phyloP scores from a whole-genome alignment of 92 coral and sea anemone genomes.

The Desmophyllum pertusum region DNA sequence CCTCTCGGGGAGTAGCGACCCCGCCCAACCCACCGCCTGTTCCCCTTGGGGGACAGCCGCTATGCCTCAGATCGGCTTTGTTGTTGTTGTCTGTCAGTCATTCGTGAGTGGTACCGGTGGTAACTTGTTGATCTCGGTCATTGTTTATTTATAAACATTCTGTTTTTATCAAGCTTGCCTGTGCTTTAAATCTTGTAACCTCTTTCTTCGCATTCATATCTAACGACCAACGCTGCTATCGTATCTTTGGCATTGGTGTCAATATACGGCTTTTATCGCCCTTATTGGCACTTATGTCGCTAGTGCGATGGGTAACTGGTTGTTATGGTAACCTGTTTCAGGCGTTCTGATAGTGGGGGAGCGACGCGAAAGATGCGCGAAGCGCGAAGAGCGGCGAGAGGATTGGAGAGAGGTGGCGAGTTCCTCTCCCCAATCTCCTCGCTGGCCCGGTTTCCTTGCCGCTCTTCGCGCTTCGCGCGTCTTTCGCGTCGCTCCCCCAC shows the following conservation, averaged over 20 bases:
- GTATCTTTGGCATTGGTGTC: conserved; percentile 6
- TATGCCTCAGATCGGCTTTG: conserved; percentile 13
- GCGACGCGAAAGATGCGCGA: too few species aligned
- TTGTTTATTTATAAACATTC: neutral
- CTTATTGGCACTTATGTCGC: neutral
- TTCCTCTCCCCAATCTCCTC: too few species aligned
- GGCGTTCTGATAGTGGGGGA: too few species aligned
- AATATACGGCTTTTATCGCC: neutral
- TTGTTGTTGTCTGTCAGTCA: conserved; percentile 23
- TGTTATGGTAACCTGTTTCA: too few species aligned
- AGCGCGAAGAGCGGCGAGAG: too few species aligned
- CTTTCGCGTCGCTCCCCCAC: too few species aligned
- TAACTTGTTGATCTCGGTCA: neutral
- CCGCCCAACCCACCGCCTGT: conserved; percentile 49
- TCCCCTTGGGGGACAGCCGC: conserved; percentile 33
- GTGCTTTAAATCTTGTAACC: neutral
- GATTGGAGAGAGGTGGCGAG: too few species aligned
- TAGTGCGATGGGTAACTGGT: neutral
- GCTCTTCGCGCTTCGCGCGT: too few species aligned
- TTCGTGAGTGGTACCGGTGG: conserved; percentile 2
- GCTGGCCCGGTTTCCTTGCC: too few species aligned
- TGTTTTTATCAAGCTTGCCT: neutral
- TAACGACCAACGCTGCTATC: neutral
- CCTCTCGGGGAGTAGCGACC: conserved; percentile 62
- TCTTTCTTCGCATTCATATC: neutral